Evolutionary conservation across 2,888 invertebrate species (phyloP), one percentile per base, ranked within the genome.

Genomic region (Arrhopalites spinosus): DNA sequence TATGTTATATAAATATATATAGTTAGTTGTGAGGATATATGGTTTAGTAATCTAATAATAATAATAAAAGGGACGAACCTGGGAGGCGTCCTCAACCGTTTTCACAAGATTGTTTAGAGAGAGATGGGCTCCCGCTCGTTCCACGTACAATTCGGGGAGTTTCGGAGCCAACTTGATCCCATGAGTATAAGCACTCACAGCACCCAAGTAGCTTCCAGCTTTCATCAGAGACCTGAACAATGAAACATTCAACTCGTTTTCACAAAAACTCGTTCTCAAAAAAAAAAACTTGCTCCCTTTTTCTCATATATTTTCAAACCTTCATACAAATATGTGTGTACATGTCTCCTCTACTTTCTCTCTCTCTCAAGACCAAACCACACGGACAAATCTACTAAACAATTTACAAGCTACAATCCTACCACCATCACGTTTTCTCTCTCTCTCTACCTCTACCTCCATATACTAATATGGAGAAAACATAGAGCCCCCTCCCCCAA

Each of bases 121-220:
- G 76, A 93, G 89, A 84, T 95, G 94, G n/a, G 93, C 92, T 45
- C 91, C 91, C 0, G 93, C 91, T 84, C 95, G 87, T 81, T 91
- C 92, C 0, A 92, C 89, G 84, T 90, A 94, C 67, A 94, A 87
- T 83, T 90, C 90, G 0, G 91, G 89, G 85, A 92, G 88, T 83
- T 91, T 90, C 71, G 90, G 89, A 50, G 91, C 91, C 25, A 94
- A 85, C 79, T 90, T 89, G 74, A 94, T 90, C 0, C 92, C 94
- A 84, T 92, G 92, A 43, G 90, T 89, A 84, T 92, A 94, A 11
- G 93, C 94, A 84, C 92, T 94, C 69, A 94, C 87, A 0, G 94
- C 94, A 1, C 91, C 93, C 75, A 92, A 87, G 84, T 90, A 92
- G 86, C 94, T 93, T 36, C 90, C 90, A 77, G 87, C 88, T 78